phyloP scores from a whole-genome alignment of 2,888 invertebrate species.

The Nezara viridula region DNA sequence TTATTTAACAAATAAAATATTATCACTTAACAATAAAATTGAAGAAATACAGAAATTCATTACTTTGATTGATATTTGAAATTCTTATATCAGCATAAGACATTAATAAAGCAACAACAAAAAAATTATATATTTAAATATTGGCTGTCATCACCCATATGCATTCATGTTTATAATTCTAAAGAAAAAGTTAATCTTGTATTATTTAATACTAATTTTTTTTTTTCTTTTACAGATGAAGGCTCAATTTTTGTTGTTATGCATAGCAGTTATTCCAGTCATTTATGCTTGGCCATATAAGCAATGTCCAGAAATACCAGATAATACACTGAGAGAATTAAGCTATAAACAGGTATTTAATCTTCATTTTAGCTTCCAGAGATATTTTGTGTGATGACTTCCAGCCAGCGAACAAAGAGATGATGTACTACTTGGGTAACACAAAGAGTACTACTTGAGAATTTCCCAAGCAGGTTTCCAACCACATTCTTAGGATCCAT shows the following conservation, averaged over 20 bases:
- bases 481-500: no score
- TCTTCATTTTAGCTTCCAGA: not conserved
- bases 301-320: not conserved
- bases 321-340: not conserved
- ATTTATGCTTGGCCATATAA: conserved; percentile 26
- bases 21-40: no score
- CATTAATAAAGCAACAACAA: not conserved
- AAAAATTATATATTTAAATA: no score
- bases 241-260: not conserved
- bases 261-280: not conserved
- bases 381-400: no score
- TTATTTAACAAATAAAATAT: no score
- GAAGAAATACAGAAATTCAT: not conserved
- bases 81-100: not conserved
- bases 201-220: not conserved
- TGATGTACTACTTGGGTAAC: no score
- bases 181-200: not conserved
- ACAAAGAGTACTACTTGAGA: no score
- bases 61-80: not conserved
- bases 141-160: not conserved
- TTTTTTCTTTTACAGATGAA: not conserved
- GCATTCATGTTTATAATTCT: not conserved
- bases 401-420: no score
- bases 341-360: conserved; percentile 2
- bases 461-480: no score